Evolutionary conservation across 2,888 invertebrate genomes (phyloP), one percentile per base, ranked within the genome.

Genomic region (Blastobasis adustella): DNA sequence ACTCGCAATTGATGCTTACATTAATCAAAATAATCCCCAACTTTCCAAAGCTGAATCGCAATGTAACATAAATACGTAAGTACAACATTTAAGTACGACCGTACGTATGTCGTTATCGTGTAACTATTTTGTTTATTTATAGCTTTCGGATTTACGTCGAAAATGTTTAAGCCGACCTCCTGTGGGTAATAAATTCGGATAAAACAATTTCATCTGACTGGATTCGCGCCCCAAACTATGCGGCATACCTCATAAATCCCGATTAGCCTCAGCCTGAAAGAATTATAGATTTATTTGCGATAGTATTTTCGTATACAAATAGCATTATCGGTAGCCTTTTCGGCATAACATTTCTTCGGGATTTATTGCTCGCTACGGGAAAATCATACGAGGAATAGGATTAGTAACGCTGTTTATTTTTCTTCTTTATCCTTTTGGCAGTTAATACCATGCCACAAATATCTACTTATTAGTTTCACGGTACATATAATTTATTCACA

Each of bases 131-230:
- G 60, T 71, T 62, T 69, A 69, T 65, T 71, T 66, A 69, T 64
- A 58, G 54, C 56, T 66, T 71, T 72, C 69, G 69, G 65, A 76
- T 73, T 76, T 56, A 57, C 69, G 63, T 63, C 65, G 67, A 71
- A 76, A 75, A 76, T 75, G 71, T 79, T 75, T 72, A 78, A 79
- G 72, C 76, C 63, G 66, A 61, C 71, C 79, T 73, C 73, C 65
- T 69, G 79, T 63, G 76, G 73, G 76, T 66, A 62, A 82, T 84
- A 82, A 82, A 83, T 85, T 80, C 68, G 73, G 77, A 81, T 82
- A 74, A 82, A 83, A 83, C 83, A 82, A 84, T 83, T 83, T 79
- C 77, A 76, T 74, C 74, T 69, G 76, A 72, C 74, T 73, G 71
- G 65, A 73, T 76, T 74, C 76, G 74, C 72, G 70, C 67, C 73